A percentile compares a stretch with the other conserved stretches of the same genome.
Conservation (phyloP, 2,888 invertebrate species). For the Stictocephala bisonia region DNA sequence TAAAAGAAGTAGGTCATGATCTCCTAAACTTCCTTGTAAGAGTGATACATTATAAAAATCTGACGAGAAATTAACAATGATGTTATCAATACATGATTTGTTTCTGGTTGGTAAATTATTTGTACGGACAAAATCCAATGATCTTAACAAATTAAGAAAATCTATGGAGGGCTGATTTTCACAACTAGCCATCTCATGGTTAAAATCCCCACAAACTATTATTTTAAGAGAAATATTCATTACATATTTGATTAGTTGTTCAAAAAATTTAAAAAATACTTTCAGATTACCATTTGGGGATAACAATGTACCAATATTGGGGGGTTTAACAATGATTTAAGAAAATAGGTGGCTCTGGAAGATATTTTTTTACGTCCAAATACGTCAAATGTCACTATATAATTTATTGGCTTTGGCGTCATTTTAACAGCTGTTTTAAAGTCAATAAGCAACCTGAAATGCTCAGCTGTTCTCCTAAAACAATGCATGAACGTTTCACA, state of each 20-base stretch:
- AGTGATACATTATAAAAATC: not conserved
- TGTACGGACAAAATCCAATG: not conserved
- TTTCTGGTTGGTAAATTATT: not conserved
- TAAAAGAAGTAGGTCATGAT: too few relatives aligned
- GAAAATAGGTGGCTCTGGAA: too few relatives aligned
- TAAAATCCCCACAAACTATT: not conserved
- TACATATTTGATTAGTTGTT: not conserved
- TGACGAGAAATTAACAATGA: not conserved
- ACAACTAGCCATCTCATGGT: not conserved
- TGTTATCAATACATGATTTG: not conserved
- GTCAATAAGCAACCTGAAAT: too few relatives aligned
- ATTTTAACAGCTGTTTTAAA: too few relatives aligned
- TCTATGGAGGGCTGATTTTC: not conserved
- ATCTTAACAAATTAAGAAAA: not conserved
- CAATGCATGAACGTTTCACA: too few relatives aligned
- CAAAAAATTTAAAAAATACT: not conserved
- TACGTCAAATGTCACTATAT: too few relatives aligned
- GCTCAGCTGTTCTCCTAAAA: too few relatives aligned
- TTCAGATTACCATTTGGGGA: not conserved
- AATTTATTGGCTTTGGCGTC: too few relatives aligned
- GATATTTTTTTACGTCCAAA: too few relatives aligned
- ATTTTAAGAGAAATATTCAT: not conserved
- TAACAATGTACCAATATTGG: too few relatives aligned
- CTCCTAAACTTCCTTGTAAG: too few relatives aligned
- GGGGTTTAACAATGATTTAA: too few relatives aligned